A percentile compares a stretch with the other conserved stretches of the same genome.
Conservation (phyloP, 2,888 invertebrate species). For the Andrena hattorfiana region DNA sequence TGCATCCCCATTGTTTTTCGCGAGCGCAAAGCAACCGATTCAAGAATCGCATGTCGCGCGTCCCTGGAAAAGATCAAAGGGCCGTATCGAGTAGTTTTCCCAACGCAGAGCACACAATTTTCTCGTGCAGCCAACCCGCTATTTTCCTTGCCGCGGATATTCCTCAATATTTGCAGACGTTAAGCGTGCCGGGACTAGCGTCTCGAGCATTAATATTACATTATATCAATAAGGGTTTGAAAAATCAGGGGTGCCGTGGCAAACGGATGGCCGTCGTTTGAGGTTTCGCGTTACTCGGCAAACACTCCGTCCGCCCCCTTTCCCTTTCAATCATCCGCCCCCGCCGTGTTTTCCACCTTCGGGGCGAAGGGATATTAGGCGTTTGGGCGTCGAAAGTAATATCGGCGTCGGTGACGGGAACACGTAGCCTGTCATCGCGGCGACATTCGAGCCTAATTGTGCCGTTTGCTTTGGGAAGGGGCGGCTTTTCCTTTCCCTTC, state of each 20-base stretch:
- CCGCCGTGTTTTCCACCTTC: slow-evolving; percentile 71
- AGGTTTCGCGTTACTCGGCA: slow-evolving; percentile 83
- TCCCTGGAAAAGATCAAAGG: slow-evolving; percentile 1
- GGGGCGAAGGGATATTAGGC: slow-evolving; percentile 71
- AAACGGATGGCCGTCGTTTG: slow-evolving; percentile 75
- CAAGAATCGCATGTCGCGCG: background rate
- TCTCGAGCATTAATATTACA: slow-evolving; percentile 74
- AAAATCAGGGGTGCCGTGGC: slow-evolving; percentile 76
- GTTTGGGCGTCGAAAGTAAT: slow-evolving; percentile 60
- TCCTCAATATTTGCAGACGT: slow-evolving; percentile 70
- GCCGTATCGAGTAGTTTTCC: slow-evolving; percentile 13
- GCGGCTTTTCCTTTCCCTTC: background rate
- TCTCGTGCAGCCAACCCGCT: background rate
- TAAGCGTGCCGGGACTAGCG: slow-evolving; percentile 73
- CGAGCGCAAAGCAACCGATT: background rate
- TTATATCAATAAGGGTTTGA: slow-evolving; percentile 76
- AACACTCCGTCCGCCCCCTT: slow-evolving; percentile 76
- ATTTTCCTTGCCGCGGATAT: slow-evolving; percentile 65
- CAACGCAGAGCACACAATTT: slow-evolving; percentile 20
- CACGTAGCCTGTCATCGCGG: slow-evolving; percentile 44
- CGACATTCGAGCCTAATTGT: slow-evolving; percentile 54
- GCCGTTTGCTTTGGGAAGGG: slow-evolving; percentile 16
- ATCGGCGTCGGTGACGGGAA: slow-evolving; percentile 38
- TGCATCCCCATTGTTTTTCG: background rate
- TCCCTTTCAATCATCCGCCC: slow-evolving; percentile 67